These are phyloP conservation scores for Sialia sialis DNA, from an alignment of 2,113 vertebrate species.

Conservation along the genomic window DNA sequence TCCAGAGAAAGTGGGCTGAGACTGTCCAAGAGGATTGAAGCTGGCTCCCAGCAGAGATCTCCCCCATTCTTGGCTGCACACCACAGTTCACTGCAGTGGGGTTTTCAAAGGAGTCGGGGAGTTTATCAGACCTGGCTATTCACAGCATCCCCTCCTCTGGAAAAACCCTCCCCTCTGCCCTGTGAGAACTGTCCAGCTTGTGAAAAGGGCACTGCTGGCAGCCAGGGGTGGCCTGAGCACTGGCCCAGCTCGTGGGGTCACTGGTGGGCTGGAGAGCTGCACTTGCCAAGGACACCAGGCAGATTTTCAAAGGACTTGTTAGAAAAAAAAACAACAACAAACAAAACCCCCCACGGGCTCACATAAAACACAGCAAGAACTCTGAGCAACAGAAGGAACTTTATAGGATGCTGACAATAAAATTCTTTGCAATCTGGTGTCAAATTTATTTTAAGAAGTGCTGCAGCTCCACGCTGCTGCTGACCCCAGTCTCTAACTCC, in stretches of 20 bases:
- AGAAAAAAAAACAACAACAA: neutral
- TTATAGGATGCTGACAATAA: slow-evolving; percentile 33
- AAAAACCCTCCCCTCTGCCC: neutral
- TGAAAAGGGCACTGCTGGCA: neutral
- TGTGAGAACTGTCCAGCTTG: neutral
- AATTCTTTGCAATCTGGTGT: slow-evolving; percentile 33
- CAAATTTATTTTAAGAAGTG: slow-evolving; percentile 21
- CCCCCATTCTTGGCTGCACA: neutral
- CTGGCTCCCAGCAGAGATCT: neutral
- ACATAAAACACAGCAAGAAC: slow-evolving; percentile 16
- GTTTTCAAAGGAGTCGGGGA: neutral
- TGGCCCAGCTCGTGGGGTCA: neutral
- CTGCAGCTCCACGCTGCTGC: neutral
- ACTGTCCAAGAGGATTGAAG: neutral
- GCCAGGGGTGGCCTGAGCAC: neutral
- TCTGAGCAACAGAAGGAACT: slow-evolving; percentile 25
- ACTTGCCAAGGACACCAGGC: neutral
- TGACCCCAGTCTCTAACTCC: neutral
- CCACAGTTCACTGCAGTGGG: fast-evolving
- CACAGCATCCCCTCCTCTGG: neutral
- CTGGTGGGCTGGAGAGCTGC: neutral
- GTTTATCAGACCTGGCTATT: neutral
- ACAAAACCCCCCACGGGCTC: neutral
- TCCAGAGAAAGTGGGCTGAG: neutral
- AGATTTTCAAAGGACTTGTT: neutral